Evolutionary conservation across 2,888 invertebrate genomes (phyloP), one percentile per base, ranked within the genome.

Genomic region (Drosophila nr. medialis): DNA sequence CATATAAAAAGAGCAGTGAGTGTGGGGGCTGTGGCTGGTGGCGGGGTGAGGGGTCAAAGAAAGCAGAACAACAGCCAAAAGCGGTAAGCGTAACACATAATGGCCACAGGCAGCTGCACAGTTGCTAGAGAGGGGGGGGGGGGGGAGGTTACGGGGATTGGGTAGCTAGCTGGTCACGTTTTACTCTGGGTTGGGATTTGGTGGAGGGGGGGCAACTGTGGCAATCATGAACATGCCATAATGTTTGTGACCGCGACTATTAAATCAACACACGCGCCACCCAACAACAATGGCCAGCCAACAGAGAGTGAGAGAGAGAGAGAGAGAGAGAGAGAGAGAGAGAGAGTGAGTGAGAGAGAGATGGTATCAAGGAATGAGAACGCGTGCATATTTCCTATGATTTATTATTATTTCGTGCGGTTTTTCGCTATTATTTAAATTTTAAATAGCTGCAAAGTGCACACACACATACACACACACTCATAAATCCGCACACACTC

Each of bases 341-440:
- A 29, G 56, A 56, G 38, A 24, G n/a, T n/a, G 29, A n/a, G 4
- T n/a, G 55, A 56, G 36, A 24, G 4, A 29, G 56, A 56, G 38
- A 24, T 1, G 36, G 54, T 11, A 29, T 29, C 49, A 6, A 18
- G 54, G 54, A 36, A 38, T 27, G 36, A 27, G 40, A 40, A 55
- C 60, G 42, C 62, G 64, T 77, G 75, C 74, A 75, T 81, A 79
- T 86, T 86, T 89, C 67, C 79, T 79, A 86, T 86, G 85, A 86
- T 86, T 86, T 86, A 89, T 86, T 86, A 86, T 86, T 86, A 89
- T 86, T 86, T 89, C 85, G 89, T 89, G 85, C 77, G 89, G 89
- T 81, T 85, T 87, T 84, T 86, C 60, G 87, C 90, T 89, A 85
- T 86, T 86, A 86, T 86, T 86, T 86, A 86, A 86, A 86, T 86